Conservation (phyloP, 2,113 vertebrate species). For the Pangasianodon gigas region DNA sequence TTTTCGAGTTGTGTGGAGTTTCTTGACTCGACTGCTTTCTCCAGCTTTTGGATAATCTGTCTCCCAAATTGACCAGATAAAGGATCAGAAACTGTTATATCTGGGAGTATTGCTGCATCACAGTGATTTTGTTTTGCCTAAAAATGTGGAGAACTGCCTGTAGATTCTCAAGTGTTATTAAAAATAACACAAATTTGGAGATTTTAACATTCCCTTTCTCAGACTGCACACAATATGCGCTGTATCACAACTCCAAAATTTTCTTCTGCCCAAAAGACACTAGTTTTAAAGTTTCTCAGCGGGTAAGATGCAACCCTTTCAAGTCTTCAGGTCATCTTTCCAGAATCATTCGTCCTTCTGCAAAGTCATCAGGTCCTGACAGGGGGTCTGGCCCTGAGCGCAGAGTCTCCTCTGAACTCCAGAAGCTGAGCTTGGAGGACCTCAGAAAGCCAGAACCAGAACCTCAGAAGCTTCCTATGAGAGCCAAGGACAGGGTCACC, state of each 20-base stretch:
- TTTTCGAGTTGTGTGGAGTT: not conserved
- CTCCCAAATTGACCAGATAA: not conserved
- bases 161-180: not conserved
- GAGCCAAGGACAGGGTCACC: fast-evolving
- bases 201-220: not conserved
- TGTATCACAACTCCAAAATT: constrained; percentile 43
- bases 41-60: not conserved
- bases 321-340: constrained; percentile 3
- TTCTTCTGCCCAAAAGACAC: constrained; percentile 38
- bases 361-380: constrained; percentile 23
- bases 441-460: constrained; percentile 17
- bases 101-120: not conserved
- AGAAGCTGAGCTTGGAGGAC: constrained; percentile 64
- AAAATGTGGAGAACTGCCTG: constrained; percentile 30
- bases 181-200: not conserved
- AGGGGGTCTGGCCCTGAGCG: not conserved
- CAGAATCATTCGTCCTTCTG: constrained; percentile 24
- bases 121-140: not conserved
- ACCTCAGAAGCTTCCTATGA: constrained; percentile 3
- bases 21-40: not conserved
- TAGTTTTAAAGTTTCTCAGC: not conserved
- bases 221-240: not conserved
- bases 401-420: constrained; percentile 65
- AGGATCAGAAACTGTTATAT: not conserved
- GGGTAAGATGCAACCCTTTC: constrained; percentile 23